Evolutionary conservation across 53 echinoderm and acorn worm genomes (phyloP).

Genomic region (Arbacia lixula): DNA sequence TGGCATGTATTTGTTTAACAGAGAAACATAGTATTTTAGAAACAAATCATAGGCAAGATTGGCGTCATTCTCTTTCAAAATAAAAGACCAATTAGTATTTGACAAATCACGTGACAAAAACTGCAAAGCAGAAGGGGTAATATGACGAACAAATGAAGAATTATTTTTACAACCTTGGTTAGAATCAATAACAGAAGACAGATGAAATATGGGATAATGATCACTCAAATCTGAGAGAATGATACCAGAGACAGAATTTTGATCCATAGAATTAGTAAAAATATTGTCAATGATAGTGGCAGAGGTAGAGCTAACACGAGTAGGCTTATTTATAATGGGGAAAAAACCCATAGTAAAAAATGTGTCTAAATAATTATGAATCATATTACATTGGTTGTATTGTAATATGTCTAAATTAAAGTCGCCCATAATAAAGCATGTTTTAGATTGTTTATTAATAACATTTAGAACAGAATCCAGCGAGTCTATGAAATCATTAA

Average conservation of each 20-base stretch:
- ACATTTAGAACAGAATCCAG: conserved; percentile 19
- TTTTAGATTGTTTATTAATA: conserved; percentile 13
- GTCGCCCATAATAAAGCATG: conserved; percentile 48
- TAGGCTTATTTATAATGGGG: conserved; percentile 53
- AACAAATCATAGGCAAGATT: conserved; percentile 22
- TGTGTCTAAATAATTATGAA: conserved; percentile 39
- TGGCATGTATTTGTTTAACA: conserved; percentile 20
- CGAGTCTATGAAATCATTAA: background rate
- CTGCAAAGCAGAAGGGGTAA: background rate
- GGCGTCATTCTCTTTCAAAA: background rate
- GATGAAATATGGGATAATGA: conserved; percentile 22
- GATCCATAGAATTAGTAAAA: conserved; percentile 27
- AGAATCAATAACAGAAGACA: background rate
- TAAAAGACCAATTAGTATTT: background rate
- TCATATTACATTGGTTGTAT: background rate
- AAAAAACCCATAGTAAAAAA: conserved; percentile 42
- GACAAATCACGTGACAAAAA: conserved; percentile 1
- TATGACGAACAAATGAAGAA: background rate
- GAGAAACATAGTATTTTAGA: background rate
- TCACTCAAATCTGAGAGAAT: conserved; percentile 12
- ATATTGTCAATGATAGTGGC: conserved; percentile 60
- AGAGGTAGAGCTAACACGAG: conserved; percentile 27
- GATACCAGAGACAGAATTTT: background rate
- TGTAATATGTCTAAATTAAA: conserved; percentile 49
- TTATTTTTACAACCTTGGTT: background rate